Base-by-base conservation (phyloP, 2,113 vertebrate species). In the Nestor notabilis region DNA sequence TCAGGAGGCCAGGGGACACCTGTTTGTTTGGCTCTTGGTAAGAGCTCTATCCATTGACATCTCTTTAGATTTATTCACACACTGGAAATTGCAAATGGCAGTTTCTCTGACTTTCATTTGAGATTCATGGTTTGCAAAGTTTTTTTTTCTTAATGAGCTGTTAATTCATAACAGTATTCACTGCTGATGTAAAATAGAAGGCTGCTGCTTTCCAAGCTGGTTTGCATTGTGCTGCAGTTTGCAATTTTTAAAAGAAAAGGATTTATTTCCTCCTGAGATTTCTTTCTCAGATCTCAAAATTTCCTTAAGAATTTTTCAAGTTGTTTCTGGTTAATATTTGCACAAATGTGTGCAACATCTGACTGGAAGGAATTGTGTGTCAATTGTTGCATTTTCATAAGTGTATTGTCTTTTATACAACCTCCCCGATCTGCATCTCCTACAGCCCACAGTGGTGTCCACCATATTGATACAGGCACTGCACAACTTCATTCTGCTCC, bases 151-250 rank as follows among this genome's bases (percentile, higher is more conserved):
- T 97, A 97, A 97, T 95, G 96, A 97, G 74, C 84, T 97, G 96
- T 95, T 98, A 97, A 98, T 93, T 97, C 96, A 20, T 96, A 96
- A 79, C 91, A 97, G 96, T 92, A 82, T 98, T 97, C 75, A 92
- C 63, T 53, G 84, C 68, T 44, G 33, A 87, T 93, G 60, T 93
- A 87, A 97, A 95, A 88, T 92, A 80, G 46, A 95, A 37, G n/a
- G 60, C 71, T 96, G 46, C 33, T 82, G 95, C 93, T 97, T 55
- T 94, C 93, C 76, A 91, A 83, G 69, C 78, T 89, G 95, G 72
- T 94, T 95, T 92, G 80, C 66, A 64, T 66, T 89, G 66, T 75
- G 70, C 91, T 95, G 72, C 19, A 85, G 66, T 64, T 95, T 39
- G 65, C 80, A 69, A 4, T 83, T 88, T 82, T 94, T 96, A 47